Evolutionary conservation across 2,797 vertebrate genomes (phyloP), one percentile per base, ranked within the genome.

Genomic region (Microctenopoma steveboyesi): DNA sequence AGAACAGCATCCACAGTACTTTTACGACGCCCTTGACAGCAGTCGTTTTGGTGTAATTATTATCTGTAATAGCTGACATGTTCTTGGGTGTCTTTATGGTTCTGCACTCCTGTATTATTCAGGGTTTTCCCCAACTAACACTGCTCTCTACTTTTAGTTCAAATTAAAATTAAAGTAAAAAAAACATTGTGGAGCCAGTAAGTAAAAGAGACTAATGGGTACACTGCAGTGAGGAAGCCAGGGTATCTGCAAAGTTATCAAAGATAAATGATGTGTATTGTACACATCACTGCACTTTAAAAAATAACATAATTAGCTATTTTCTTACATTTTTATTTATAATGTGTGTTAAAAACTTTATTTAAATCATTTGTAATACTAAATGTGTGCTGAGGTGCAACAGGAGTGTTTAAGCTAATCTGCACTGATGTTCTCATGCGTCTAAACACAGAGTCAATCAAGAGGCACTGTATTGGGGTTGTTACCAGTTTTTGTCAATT

Each of bases 211-310:
- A 64, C 51, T 45, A 30, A 35, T 49, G 42, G 37, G 7, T 30
- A 46, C 14, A 54, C n/a, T 4, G 7, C 10, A 18, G 22, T 53
- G 27, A 62, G 42, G 12, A 43, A 18, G 16, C 57, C 1, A 1
- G 28, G 65, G 49, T 57, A 63, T 72, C 43, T 68, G 49, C 50
- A 40, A 28, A 55, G 15, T 69, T 65, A 70, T 52, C 28, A 33
- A 37, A 27, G 18, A 65, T 37, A 62, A 59, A 69, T 76, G 56
- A 75, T 66, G 14, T 15, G 37, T 27, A 14, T 58, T 58, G 27
- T 47, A 25, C 39, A 70, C 57, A 15, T 53, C 4, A 14, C 16
- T 49, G 15, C 45, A 54, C 28, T 46, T 52, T 76, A 47, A 53
- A 52, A 35, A 35, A 42, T 35, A 8, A 8, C 33, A 35, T 8